Conservation (phyloP, 2,888 invertebrate species). For the Sepiola atlantica region DNA sequence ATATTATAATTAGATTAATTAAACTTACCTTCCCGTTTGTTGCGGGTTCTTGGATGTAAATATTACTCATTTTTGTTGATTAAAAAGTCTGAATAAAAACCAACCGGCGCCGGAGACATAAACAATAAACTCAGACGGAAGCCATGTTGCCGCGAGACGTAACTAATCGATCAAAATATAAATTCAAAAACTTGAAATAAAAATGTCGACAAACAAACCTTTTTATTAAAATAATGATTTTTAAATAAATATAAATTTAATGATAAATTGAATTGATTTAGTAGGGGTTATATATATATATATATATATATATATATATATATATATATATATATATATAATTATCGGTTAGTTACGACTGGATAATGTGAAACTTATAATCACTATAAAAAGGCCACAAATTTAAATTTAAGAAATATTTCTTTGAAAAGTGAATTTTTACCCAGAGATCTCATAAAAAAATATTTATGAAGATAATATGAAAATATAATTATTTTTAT, state of each 20-base stretch:
- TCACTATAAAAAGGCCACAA: neutral
- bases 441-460: neutral
- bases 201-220: neutral
- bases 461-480: neutral
- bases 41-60: conserved; percentile 97
- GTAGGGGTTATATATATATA: no score
- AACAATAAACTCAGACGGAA: neutral
- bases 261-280: neutral
- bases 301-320: no score
- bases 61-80: conserved; percentile 93
- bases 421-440: neutral
- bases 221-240: neutral
- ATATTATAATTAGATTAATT: neutral
- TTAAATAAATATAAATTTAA: neutral
- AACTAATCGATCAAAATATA: neutral
- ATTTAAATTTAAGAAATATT: neutral
- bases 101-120: neutral
- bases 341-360: neutral
- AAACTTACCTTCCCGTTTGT: conserved; percentile 90
- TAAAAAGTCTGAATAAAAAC: conserved; percentile 68
- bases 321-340: neutral
- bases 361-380: neutral
- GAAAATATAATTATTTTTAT: neutral
- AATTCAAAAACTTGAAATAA: neutral
- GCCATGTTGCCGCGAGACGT: neutral